Percentiles rank a stretch among this genome's conserved stretches.
These are phyloP conservation scores for Aplochiton taeniatus DNA, from an alignment of 2,797 vertebrate genomes.

Conservation along the genomic window DNA sequence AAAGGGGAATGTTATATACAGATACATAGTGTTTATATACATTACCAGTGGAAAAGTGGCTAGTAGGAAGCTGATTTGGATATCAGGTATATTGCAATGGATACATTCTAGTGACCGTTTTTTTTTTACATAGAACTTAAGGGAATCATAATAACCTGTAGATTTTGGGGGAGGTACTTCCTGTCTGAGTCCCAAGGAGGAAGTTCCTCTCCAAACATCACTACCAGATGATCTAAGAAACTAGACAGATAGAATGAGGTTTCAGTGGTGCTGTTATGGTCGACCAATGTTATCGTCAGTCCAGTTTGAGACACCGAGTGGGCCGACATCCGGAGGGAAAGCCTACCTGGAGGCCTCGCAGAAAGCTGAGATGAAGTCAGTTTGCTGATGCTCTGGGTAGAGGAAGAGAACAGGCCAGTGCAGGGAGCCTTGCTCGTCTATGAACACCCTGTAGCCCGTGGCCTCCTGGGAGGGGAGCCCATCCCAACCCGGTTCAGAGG, in stretches of 20 bases:
- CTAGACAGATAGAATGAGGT: slow-evolving; percentile 59
- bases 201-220: slow-evolving; percentile 90
- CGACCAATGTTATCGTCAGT: neutral
- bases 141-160: slow-evolving; percentile 80
- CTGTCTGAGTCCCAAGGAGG: slow-evolving; percentile 90
- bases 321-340: too few species aligned
- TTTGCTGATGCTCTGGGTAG: slow-evolving; percentile 92
- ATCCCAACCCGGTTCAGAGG: slow-evolving; percentile 68
- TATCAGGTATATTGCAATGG: neutral
- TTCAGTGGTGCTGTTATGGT: neutral
- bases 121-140: neutral
- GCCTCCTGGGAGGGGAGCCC: slow-evolving; percentile 75
- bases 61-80: neutral
- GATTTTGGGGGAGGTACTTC: slow-evolving; percentile 84
- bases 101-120: neutral
- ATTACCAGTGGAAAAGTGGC: too few species aligned
- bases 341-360: slow-evolving; percentile 86
- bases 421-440: slow-evolving; percentile 82
- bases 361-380: slow-evolving; percentile 91
- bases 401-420: slow-evolving; percentile 94
- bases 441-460: slow-evolving; percentile 76
- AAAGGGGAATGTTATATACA: neutral
- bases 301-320: neutral
- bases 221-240: slow-evolving; percentile 86
- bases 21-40: neutral